phyloP scores from a whole-genome alignment of 2,888 invertebrate genomes.

The Heliconius erato region DNA sequence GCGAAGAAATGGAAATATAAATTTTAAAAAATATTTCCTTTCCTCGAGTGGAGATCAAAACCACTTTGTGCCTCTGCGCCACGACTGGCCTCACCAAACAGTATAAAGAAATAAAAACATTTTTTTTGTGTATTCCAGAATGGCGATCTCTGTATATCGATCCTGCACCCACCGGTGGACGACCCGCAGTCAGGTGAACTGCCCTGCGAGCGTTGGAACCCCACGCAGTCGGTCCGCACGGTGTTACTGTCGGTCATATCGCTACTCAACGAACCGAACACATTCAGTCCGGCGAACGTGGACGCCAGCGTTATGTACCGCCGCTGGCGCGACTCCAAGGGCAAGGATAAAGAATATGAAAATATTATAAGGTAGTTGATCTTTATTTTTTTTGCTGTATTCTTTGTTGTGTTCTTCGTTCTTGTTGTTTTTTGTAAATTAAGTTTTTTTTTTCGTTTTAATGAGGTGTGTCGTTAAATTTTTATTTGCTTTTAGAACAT shows the following conservation, averaged over 20 bases:
- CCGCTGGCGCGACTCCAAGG: conserved; percentile 99
- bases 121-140: conserved; percentile 88
- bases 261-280: conserved; percentile 99
- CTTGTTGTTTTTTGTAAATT: neutral
- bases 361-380: conserved; percentile 95
- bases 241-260: conserved; percentile 99
- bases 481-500: neutral
- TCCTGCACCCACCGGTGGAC: conserved; percentile 99
- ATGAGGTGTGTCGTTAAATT: neutral
- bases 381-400: neutral
- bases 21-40: too few relatives aligned
- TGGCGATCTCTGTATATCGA: conserved; percentile 99
- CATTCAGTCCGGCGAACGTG: conserved; percentile 99
- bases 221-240: conserved; percentile 99
- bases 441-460: neutral
- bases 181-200: conserved; percentile 99
- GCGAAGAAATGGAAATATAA: too few relatives aligned
- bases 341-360: conserved; percentile 99
- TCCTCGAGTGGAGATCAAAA: too few relatives aligned
- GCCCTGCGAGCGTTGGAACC: conserved; percentile 99
- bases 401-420: neutral
- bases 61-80: too few relatives aligned
- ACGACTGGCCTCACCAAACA: too few relatives aligned
- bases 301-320: conserved; percentile 99
- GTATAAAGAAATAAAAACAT: neutral